Percentiles rank a stretch among this genome's conserved stretches.
phyloP scores from a whole-genome alignment of 1,140 invertebrate genomes.

The Coelopa frigida region DNA sequence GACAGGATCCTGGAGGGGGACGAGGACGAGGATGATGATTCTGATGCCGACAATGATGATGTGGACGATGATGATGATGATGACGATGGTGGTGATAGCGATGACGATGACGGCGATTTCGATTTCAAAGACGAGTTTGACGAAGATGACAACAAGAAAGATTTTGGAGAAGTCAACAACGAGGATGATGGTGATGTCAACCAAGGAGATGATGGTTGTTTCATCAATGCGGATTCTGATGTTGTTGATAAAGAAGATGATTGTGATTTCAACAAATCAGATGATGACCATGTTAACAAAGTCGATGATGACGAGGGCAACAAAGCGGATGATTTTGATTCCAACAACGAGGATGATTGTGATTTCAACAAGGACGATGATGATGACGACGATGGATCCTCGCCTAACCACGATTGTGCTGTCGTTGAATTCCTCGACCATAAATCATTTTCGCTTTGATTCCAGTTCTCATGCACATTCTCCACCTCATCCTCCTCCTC shows the following conservation, averaged over 20 bases:
- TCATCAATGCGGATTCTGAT: constrained; percentile 34
- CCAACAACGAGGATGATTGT: constrained; percentile 28
- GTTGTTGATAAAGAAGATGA: constrained; percentile 23
- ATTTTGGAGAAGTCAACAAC: constrained; percentile 6
- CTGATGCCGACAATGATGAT: constrained; percentile 32
- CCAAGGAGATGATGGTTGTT: too few relatives aligned
- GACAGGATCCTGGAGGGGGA: constrained; percentile 16
- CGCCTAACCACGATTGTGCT: too few relatives aligned
- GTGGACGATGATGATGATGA: constrained; percentile 22
- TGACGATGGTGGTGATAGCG: constrained; percentile 10
- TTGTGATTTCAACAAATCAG: too few relatives aligned
- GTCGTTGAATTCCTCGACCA: too few relatives aligned
- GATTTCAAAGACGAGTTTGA: too few relatives aligned
- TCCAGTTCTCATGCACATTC: too few relatives aligned
- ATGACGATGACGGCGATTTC: constrained; percentile 20
- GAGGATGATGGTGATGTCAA: constrained; percentile 17
- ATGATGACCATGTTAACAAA: constrained; percentile 15
- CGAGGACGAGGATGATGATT: constrained; percentile 13
- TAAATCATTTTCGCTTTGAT: too few relatives aligned
- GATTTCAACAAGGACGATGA: constrained; percentile 7
- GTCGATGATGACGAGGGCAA: constrained; percentile 4
- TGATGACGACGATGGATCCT: constrained; percentile 11
- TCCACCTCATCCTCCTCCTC: too few relatives aligned
- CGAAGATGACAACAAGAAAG: too few relatives aligned
- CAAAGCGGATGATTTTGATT: constrained; percentile 19